phyloP scores from a whole-genome alignment of 2,888 invertebrate species.

The Polyploca ridens region DNA sequence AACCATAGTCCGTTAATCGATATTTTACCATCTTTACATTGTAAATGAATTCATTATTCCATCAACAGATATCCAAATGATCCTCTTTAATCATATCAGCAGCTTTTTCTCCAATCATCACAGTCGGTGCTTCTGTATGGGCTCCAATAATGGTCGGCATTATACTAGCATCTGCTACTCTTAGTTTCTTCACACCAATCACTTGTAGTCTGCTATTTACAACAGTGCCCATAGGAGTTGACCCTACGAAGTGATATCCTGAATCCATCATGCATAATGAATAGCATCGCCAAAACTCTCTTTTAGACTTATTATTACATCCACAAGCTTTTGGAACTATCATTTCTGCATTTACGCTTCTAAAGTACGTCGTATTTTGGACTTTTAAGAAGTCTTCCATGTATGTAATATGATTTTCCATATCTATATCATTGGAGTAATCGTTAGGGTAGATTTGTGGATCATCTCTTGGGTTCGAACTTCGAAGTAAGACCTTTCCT shows the following conservation, averaged over 20 bases:
- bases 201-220: conserved; percentile 86
- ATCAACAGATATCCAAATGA: conserved; percentile 9
- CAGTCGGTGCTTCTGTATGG: conserved; percentile 89
- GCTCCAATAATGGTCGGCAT: conserved; percentile 90
- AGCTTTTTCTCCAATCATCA: conserved; percentile 90
- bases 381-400: conserved; percentile 57
- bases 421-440: conserved; percentile 77
- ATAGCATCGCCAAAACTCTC: conserved; percentile 88
- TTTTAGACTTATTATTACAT: conserved; percentile 50
- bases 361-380: conserved; percentile 64
- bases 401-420: conserved; percentile 62
- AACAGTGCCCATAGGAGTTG: conserved; percentile 90
- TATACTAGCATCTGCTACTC: conserved; percentile 90
- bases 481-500: conserved; percentile 80
- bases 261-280: conserved; percentile 86
- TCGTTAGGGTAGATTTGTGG: conserved; percentile 86
- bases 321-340: conserved; percentile 35
- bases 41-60: neutral
- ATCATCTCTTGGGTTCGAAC: conserved; percentile 76
- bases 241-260: conserved; percentile 88
- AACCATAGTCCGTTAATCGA: no score
- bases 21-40: no score
- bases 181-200: conserved; percentile 84
- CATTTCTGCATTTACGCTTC: conserved; percentile 48
- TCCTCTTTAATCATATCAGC: conserved; percentile 34